phyloP scores from a whole-genome alignment of 2,888 invertebrate species.

The Habroteleia sp. region DNA sequence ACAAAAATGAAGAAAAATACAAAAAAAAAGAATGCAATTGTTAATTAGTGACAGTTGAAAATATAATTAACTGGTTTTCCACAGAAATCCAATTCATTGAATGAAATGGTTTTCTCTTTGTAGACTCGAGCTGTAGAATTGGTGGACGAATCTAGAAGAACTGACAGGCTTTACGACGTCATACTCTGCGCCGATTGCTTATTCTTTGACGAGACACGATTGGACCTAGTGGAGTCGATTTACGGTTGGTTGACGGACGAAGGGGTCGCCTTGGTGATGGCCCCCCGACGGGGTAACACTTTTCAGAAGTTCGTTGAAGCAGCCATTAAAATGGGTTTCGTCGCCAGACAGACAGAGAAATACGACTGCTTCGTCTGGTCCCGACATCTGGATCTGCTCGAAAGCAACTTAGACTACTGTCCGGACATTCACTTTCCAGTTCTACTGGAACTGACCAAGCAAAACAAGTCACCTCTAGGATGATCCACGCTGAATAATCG shows the following conservation, averaged over 20 bases:
- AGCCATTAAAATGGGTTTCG: conserved; percentile 84
- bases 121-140: conserved; percentile 77
- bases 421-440: conserved; percentile 88
- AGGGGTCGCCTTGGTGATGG: conserved; percentile 88
- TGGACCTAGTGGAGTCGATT: conserved; percentile 86
- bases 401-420: conserved; percentile 84
- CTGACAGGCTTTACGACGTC: conserved; percentile 84
- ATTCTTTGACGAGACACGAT: conserved; percentile 88
- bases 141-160: conserved; percentile 70
- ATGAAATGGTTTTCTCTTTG: not conserved
- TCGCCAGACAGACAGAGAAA: conserved; percentile 83
- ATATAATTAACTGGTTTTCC: too few relatives aligned
- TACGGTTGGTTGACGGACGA: conserved; percentile 84
- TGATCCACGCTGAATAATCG: conserved; percentile 60
- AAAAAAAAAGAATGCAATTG: too few relatives aligned
- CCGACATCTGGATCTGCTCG: conserved; percentile 84
- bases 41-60: too few relatives aligned
- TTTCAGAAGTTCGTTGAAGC: conserved; percentile 86
- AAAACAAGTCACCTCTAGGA: conserved; percentile 72
- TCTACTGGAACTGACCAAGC: conserved; percentile 85
- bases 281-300: conserved; percentile 88
- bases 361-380: conserved; percentile 87
- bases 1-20: too few relatives aligned
- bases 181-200: conserved; percentile 90
- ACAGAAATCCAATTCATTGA: conserved; percentile 14